Evolutionary conservation across 2,797 vertebrate species (phyloP).

Genomic region (Lithobates sylvaticus): DNA sequence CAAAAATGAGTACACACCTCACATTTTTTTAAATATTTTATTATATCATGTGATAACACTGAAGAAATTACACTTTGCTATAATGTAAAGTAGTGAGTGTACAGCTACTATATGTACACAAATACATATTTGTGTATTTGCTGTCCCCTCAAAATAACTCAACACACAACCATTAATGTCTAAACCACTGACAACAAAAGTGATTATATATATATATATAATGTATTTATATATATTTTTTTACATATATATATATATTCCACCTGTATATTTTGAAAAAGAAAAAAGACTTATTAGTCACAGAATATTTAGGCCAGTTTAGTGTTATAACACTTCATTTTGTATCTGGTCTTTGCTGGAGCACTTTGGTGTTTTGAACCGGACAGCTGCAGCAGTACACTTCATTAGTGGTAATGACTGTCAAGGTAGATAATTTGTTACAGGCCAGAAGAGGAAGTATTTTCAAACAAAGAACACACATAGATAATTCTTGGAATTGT

Average conservation of each 20-base stretch:
- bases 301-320: background rate
- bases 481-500: background rate
- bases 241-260: background rate
- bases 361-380: background rate
- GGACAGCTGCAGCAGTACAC: background rate
- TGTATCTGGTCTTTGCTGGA: background rate
- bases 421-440: background rate
- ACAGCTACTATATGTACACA: no score
- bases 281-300: background rate
- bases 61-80: no score
- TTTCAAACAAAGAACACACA: background rate
- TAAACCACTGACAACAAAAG: no score
- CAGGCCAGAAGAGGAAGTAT: background rate
- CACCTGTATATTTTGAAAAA: background rate
- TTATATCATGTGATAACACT: no score
- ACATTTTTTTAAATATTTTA: no score
- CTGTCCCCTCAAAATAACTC: no score
- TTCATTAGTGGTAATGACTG: background rate
- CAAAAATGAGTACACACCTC: no score
- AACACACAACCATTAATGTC: no score
- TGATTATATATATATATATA: no score
- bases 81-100: no score
- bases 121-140: no score
- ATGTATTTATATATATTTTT: background rate
- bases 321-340: constrained; percentile 1